Evolutionary conservation across 2,888 invertebrate genomes (phyloP).

Genomic region (Tortrix viridana): DNA sequence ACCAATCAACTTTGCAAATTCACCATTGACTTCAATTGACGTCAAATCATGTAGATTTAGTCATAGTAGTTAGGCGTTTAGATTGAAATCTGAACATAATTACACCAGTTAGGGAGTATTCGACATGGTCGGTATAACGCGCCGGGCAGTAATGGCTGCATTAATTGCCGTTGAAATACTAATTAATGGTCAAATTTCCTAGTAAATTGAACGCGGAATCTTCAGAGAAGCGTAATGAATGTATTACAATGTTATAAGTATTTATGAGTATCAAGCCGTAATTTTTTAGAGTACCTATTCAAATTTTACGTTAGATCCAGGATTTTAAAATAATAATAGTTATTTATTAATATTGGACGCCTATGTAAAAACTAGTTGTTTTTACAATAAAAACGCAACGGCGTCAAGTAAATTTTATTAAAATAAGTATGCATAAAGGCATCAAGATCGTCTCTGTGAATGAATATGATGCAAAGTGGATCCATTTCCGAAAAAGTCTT

Average conservation of each 20-base stretch:
- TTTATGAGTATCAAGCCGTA: background rate
- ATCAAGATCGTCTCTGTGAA: no score
- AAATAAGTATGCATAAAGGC: no score
- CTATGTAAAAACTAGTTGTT: no score
- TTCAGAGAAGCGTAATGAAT: background rate
- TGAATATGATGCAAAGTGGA: no score
- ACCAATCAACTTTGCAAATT: background rate
- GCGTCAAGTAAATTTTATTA: no score
- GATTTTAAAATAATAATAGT: no score
- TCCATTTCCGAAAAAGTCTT: no score
- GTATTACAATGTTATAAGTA: background rate
- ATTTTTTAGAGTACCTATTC: no score
- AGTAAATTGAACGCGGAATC: slow-evolving; percentile 27
- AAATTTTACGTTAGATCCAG: no score
- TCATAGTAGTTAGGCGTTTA: slow-evolving; percentile 30
- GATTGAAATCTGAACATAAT: slow-evolving; percentile 35
- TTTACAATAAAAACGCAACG: no score
- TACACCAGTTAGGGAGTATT: slow-evolving; percentile 24
- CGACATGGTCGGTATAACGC: slow-evolving; percentile 27
- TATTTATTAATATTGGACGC: no score
- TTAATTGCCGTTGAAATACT: slow-evolving; percentile 33
- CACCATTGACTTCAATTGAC: slow-evolving; percentile 1
- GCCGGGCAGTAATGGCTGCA: slow-evolving; percentile 23
- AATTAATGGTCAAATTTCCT: slow-evolving; percentile 30
- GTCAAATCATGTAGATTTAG: slow-evolving; percentile 17